Conservation (phyloP, 2,888 invertebrate species). For the Abrostola tripartita region DNA sequence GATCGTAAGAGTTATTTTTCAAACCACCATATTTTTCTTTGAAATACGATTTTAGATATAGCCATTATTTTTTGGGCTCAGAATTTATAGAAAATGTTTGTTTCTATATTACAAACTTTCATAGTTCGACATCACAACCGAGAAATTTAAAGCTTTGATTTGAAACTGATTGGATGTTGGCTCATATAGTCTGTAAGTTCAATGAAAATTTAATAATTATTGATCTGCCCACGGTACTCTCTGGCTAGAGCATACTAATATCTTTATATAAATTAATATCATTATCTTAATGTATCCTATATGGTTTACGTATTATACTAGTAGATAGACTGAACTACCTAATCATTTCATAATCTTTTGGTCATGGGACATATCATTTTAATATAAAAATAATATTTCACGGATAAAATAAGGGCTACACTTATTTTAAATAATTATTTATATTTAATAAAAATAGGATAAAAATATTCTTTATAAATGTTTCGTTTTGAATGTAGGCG, state of each 20-base stretch:
- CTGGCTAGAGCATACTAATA: slow-evolving; percentile 59
- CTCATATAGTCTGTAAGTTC: slow-evolving; percentile 76
- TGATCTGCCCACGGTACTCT: slow-evolving; percentile 77
- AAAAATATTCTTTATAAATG: slow-evolving; percentile 41
- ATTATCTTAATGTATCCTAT: slow-evolving; percentile 63
- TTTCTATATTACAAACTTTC: slow-evolving; percentile 50
- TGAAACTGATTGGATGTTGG: slow-evolving; percentile 83
- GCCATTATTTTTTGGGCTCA: slow-evolving; percentile 55
- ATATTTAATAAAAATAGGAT: slow-evolving; percentile 53
- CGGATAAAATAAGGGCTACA: slow-evolving; percentile 50
- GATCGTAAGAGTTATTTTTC: slow-evolving; percentile 74
- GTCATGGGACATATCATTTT: slow-evolving; percentile 81
- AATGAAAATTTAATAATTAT: slow-evolving; percentile 61
- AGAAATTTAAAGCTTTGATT: slow-evolving; percentile 85
- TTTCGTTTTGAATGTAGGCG: slow-evolving; percentile 70
- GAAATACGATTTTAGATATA: slow-evolving; percentile 58
- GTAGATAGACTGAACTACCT: slow-evolving; percentile 68
- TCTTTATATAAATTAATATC: slow-evolving; percentile 62
- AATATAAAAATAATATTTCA: slow-evolving; percentile 60
- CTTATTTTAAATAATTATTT: slow-evolving; percentile 60
- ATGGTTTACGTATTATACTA: slow-evolving; percentile 67
- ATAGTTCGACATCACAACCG: slow-evolving; percentile 68
- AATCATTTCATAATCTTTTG: slow-evolving; percentile 77
- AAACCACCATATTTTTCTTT: slow-evolving; percentile 68
- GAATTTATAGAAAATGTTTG: slow-evolving; percentile 56